Evolutionary conservation across 2,888 invertebrate species (phyloP).

Genomic region (Drepana falcataria): DNA sequence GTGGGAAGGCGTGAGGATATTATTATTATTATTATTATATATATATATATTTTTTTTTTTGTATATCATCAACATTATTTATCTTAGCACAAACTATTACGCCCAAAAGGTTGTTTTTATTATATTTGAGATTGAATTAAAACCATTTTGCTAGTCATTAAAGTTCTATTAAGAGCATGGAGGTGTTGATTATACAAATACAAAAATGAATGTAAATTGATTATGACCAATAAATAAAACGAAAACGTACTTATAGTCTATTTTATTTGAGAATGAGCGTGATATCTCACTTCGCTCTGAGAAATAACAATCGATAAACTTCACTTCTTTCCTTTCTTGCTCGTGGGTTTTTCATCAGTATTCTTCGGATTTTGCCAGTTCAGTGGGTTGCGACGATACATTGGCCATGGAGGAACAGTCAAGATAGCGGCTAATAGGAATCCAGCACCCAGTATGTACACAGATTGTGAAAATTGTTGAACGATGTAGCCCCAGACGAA

Average conservation of each 20-base stretch:
- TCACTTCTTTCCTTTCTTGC: conserved; percentile 78
- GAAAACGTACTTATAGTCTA: conserved; percentile 26
- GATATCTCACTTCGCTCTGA: conserved; percentile 5
- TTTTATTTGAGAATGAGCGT: conserved; percentile 28
- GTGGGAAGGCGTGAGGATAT: too few species aligned
- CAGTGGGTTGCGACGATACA: conserved; percentile 92
- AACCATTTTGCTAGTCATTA: too few species aligned
- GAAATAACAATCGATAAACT: conserved; percentile 2
- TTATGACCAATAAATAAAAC: conserved; percentile 19
- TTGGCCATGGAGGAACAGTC: conserved; percentile 97
- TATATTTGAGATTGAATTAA: too few species aligned
- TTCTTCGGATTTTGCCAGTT: conserved; percentile 90
- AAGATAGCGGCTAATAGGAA: conserved; percentile 91
- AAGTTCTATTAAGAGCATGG: too few species aligned
- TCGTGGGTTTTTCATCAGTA: conserved; percentile 61
- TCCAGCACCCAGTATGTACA: conserved; percentile 94
- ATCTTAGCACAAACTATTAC: too few species aligned
- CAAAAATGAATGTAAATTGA: too few species aligned
- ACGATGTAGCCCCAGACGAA: conserved; percentile 95
- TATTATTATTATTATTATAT: too few species aligned
- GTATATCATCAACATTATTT: too few species aligned
- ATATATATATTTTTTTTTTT: too few species aligned
- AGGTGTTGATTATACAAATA: too few species aligned
- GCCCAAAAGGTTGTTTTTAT: too few species aligned
- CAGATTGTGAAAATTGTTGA: conserved; percentile 97